Evolutionary conservation across 2,888 invertebrate genomes (phyloP), one percentile per base, ranked within the genome.

Genomic region (Zeuzera pyrina): DNA sequence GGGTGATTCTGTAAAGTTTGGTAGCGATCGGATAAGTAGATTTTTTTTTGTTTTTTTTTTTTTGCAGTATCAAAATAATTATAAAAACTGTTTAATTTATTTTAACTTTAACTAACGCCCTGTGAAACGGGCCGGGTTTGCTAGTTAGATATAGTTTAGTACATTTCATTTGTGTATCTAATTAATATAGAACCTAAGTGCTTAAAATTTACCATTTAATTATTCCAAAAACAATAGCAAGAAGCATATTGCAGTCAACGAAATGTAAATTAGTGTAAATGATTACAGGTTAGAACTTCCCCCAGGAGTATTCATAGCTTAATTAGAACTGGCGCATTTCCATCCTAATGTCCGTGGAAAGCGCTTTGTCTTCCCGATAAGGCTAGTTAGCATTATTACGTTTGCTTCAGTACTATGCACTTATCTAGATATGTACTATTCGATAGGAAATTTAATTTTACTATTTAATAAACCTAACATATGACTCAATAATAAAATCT

Each of bases 281-380:
- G 47, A 56, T 54, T 50, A 52, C 38, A 43, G 41, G 42, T 42
- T 26, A 43, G 45, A 48, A 47, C 39, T 16, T 37, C 32, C 38
- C 37, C 42, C 35, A 27, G n/a, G n/a, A n/a, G n/a, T 28, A 24
- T 44, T 44, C 57, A 65, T 52, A 50, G 60, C 63, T 70, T 68
- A 66, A 71, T 71, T 70, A 71, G 57, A 46, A 42, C 42, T 49
- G 33, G 47, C 34, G 43, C 50, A 60, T 66, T 69, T 60, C 58
- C 66, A 68, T 67, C 40, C 55, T 52, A 53, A 59, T 32, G 32
- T 43, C 45, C 43, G 43, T 45, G 45, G 48, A 51, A 55, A 53
- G 56, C 45, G 52, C 58, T 67, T 70, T 66, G 67, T 68, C 55
- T 56, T 44, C 63, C 57, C 41, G 53, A 65, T 68, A 63, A 57